Conservation (phyloP, 1,140 invertebrate genomes). For the Linepithema humile region DNA sequence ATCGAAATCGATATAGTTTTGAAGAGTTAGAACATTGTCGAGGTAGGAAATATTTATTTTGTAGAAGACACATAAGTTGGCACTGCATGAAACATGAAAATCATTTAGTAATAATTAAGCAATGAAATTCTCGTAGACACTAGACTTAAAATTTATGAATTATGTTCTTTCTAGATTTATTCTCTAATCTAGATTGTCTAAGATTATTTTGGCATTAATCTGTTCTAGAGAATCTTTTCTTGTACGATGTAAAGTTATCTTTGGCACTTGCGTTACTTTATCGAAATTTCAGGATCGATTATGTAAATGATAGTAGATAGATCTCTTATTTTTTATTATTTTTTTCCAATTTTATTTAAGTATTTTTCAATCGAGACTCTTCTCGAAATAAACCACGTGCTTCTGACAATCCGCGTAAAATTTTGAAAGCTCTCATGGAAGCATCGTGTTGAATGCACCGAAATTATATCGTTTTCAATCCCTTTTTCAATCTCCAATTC, state of each 20-base stretch:
- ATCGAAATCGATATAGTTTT: not conserved
- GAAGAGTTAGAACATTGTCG: not conserved
- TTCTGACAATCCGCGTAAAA: too few species aligned
- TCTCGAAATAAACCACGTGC: too few species aligned
- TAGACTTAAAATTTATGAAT: not conserved
- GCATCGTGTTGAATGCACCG: not conserved
- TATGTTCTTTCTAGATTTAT: not conserved
- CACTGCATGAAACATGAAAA: not conserved
- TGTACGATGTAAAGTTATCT: not conserved
- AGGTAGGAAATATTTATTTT: not conserved
- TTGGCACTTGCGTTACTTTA: not conserved
- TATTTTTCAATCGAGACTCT: too few species aligned
- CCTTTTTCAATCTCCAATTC: not conserved
- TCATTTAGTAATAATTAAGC: not conserved
- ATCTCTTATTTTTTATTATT: not conserved
- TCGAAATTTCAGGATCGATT: not conserved
- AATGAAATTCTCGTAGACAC: not conserved
- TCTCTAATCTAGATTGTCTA: not conserved
- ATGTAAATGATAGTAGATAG: not conserved
- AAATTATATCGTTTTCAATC: not conserved
- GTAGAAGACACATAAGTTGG: not conserved
- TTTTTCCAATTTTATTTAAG: too few species aligned
- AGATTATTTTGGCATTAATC: not conserved
- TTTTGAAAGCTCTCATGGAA: too few species aligned
- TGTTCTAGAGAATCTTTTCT: not conserved